phyloP scores from a whole-genome alignment of 2,797 vertebrate species.

The Catharus ustulatus region DNA sequence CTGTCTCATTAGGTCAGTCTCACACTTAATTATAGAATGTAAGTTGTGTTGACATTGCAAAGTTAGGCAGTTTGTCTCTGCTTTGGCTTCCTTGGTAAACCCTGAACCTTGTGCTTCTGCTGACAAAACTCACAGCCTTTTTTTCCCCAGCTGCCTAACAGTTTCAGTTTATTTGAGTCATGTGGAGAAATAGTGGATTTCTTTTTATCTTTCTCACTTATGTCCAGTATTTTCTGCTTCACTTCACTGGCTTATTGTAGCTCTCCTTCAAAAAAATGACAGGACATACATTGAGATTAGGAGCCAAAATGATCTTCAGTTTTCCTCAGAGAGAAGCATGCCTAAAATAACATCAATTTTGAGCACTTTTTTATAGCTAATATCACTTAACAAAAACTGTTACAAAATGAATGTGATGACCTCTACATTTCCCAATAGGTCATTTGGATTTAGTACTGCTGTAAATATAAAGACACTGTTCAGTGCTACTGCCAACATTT shows the following conservation, averaged over 20 bases:
- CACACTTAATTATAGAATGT: not conserved
- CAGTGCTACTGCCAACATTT: not conserved
- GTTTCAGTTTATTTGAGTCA: not conserved
- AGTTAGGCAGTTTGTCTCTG: not conserved
- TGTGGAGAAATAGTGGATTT: not conserved
- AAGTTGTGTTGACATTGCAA: not conserved
- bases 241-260: constrained; percentile 15
- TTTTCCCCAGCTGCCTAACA: not conserved
- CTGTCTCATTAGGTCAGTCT: constrained; percentile 23
- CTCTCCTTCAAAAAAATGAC: constrained; percentile 21
- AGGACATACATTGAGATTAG: not conserved
- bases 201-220: constrained; percentile 21
- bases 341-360: not conserved
- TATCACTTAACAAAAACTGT: constrained; percentile 25
- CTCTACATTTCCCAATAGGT: not conserved
- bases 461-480: not conserved
- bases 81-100: not conserved
- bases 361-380: not conserved
- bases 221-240: constrained; percentile 18
- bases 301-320: not conserved
- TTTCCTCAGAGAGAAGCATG: constrained; percentile 12
- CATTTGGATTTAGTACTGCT: constrained; percentile 2
- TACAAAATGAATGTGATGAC: constrained; percentile 2
- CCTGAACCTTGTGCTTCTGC: not conserved
- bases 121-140: not conserved